Conservation (phyloP, 2,113 vertebrate species). For the Dendropsophus ebraccatus region DNA sequence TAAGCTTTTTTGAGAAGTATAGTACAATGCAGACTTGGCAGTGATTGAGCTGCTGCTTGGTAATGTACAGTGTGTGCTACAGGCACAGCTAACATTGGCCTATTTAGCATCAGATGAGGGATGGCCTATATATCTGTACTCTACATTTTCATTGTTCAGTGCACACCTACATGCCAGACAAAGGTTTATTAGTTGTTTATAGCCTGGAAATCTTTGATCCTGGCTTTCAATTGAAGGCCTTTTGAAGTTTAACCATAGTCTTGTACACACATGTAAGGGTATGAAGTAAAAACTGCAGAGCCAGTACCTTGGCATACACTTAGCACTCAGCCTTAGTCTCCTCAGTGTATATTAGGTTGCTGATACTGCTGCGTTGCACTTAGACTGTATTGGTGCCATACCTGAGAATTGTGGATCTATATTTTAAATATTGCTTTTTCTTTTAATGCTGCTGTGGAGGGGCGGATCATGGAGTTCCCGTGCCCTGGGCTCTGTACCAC, state of each 20-base stretch:
- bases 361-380: too few species aligned
- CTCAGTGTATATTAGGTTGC: too few species aligned
- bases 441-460: too few species aligned
- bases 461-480: too few species aligned
- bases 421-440: too few species aligned
- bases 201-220: neutral
- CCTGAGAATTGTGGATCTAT: too few species aligned
- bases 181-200: neutral
- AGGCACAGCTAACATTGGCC: neutral
- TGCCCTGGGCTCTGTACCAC: too few species aligned
- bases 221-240: neutral
- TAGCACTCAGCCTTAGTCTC: too few species aligned
- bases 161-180: neutral
- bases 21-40: conserved; percentile 9
- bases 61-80: neutral
- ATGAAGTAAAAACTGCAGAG: neutral
- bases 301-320: neutral
- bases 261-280: neutral
- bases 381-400: too few species aligned
- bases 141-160: neutral
- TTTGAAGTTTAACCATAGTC: neutral
- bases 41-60: neutral
- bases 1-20: neutral
- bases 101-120: neutral
- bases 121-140: neutral